Base-by-base conservation (phyloP, 2,888 invertebrate genomes). In the Drosophila flavopinicola region DNA sequence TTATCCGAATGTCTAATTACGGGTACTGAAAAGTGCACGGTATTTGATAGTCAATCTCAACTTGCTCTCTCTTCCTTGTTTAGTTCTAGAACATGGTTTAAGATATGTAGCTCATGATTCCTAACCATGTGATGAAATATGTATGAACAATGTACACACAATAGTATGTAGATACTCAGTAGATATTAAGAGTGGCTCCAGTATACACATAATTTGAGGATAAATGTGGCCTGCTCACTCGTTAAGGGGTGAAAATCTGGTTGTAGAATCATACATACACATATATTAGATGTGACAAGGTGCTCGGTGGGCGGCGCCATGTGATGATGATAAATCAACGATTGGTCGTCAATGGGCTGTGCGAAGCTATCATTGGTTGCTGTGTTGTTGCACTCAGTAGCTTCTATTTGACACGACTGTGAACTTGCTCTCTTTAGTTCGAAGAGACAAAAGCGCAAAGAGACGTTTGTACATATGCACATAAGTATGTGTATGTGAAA, bases 321-420 rank as follows among this genome's bases (percentile, higher is more conserved):
- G 2, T 11, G 10, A n/a, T 24, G 35, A 35, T 15, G 9, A 45
- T 60, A 27, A 29, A 39, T 23, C 44, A 59, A 35, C 48, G 52
- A 67, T 69, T 69, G 75, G 75, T 38, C n/a, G 42, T 45, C 39
- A 45, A 33, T 53, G 10, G 41, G 27, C 29, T 42, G 39, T 37
- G 52, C 29, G 13, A 5, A 23, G 17, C 11, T 47, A 4, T 15
- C 39, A 74, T 69, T 69, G 69, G 69, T 11, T 41, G 35, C 6
- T 6, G 23, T 20, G 11, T 10, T 11, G 10, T 5, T 42, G 13
- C 25, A 17, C 6, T 30, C 20, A 9, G 11, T 5, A 3, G n/a
- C 23, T n/a, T 10, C 13, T 29, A 24, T 9, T 47, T 30, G 23
- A n/a, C n/a, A n/a, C n/a, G n/a, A 7, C 25, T 25, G 45, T 4